These are phyloP conservation scores for Ctenoplectra terminalis DNA, from an alignment of 1,140 invertebrate genomes.

Conservation along the genomic window DNA sequence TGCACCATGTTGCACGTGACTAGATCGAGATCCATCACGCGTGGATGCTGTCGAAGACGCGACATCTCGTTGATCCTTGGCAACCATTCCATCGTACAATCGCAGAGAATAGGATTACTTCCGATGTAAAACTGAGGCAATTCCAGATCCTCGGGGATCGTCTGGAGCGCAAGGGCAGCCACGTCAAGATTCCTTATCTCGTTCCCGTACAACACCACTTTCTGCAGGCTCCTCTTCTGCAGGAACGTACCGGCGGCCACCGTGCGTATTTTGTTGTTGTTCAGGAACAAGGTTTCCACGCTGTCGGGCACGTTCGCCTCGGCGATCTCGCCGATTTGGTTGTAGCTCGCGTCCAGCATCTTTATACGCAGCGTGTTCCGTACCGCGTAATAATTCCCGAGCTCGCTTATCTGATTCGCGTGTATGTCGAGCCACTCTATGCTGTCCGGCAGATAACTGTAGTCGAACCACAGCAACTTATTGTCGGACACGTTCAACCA, in stretches of 20 bases:
- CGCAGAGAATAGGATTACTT: constrained; percentile 91
- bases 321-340: constrained; percentile 87
- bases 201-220: constrained; percentile 90
- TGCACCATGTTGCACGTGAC: constrained; percentile 95
- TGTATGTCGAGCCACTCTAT: constrained; percentile 96
- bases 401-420: constrained; percentile 92
- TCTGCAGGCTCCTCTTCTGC: constrained; percentile 87
- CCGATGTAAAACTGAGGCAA: constrained; percentile 91
- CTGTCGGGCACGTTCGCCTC: constrained; percentile 88
- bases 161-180: constrained; percentile 87
- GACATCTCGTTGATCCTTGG: constrained; percentile 89
- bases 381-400: constrained; percentile 89
- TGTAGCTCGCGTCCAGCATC: constrained; percentile 90
- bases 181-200: constrained; percentile 89
- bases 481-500: constrained; percentile 97
- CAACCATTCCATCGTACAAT: constrained; percentile 94
- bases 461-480: constrained; percentile 95
- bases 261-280: constrained; percentile 88
- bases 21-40: constrained; percentile 94
- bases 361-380: constrained; percentile 87
- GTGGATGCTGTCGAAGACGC: constrained; percentile 91
- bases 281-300: constrained; percentile 89
- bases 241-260: constrained; percentile 90
- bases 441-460: constrained; percentile 90
- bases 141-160: constrained; percentile 86